Base-by-base conservation (phyloP, 2,113 vertebrate species). In the Pseudopodoces humilis region DNA sequence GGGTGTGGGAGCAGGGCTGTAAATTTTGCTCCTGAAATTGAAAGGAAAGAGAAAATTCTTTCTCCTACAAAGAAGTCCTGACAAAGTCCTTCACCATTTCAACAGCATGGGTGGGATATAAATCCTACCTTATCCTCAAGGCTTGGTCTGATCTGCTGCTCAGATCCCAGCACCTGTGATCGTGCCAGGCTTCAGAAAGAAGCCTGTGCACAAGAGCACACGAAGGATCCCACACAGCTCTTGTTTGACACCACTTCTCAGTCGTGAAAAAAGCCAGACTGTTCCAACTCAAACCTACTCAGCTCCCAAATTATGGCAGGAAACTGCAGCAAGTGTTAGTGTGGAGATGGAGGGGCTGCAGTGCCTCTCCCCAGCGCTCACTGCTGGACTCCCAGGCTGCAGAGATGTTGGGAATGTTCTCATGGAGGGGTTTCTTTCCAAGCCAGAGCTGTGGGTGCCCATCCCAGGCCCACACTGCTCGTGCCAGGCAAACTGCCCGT, bases 351-450 rank as follows among this genome's bases (percentile, higher is more conserved):
- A 78, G 69, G 31, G 72, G 43, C 79, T 55, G n/a, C 71, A 28
- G 86, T 23, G 76, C 39, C 41, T 63, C 39, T 52, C 55, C 78
- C 46, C 15, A 30, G 68, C 0, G 7, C 44, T 28, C 23, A 16
- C 10, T 20, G n/a, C 41, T 4, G 55, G 12, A 6, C 41, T 44
- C n/a, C 50, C 37, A 49, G 65, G n/a, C 60, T 85, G 69, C 55
- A 52, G 47, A 13, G 1, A 3, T 0, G 22, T 0, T 12, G 69
- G 69, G 10, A 10, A 13, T 6, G 3, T 31, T 47, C 28, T 7
- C 37, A 24, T 2, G 1, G 49, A 39, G 27, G 23, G 21, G 27
- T 31, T 80, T 50, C 60, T 74, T 11, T 8, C 22, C 10, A 5
- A 30, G 50, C 3, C 19, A 17, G 47, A 81, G 59, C 53, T 55